A percentile compares a stretch with the other conserved stretches of the same genome.
Evolutionary conservation across 1,140 invertebrate genomes (phyloP).

Genomic region (Caenorhabditis briggsae): DNA sequence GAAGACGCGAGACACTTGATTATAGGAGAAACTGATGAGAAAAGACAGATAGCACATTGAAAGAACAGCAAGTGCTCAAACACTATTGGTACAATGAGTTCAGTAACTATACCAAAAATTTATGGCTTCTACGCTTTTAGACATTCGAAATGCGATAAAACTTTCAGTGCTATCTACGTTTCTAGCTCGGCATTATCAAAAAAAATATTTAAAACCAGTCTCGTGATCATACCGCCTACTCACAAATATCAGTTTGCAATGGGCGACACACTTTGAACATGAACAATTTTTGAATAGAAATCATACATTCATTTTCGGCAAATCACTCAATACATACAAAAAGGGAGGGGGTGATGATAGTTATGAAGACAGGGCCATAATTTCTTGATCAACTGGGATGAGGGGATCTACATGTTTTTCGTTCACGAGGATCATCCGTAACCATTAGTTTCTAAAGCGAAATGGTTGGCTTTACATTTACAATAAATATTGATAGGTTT

Average conservation of each 20-base stretch:
- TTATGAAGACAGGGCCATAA: not conserved
- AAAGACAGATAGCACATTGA: not conserved
- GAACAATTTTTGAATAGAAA: not conserved
- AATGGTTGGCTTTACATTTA: conserved; percentile 26
- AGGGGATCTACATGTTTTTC: not conserved
- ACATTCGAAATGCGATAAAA: too few species aligned
- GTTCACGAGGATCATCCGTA: conserved; percentile 26
- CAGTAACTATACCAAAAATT: too few species aligned
- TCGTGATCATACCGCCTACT: conserved; percentile 1
- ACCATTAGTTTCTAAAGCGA: conserved; percentile 48
- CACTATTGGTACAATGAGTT: not conserved
- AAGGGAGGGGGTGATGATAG: too few species aligned
- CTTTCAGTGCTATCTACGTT: too few species aligned
- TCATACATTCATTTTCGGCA: conserved; percentile 18
- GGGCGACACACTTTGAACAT: conserved; percentile 19
- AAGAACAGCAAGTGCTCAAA: not conserved
- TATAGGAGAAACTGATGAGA: not conserved
- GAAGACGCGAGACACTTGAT: not conserved
- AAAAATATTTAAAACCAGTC: not conserved
- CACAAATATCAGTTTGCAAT: conserved; percentile 37
- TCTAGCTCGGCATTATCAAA: not conserved
- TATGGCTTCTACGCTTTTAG: too few species aligned
- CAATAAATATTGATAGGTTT: conserved; percentile 17
- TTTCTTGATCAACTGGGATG: not conserved
- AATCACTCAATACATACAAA: not conserved